phyloP scores from a whole-genome alignment of 2,888 invertebrate genomes.

The Dichetophora obliterata region DNA sequence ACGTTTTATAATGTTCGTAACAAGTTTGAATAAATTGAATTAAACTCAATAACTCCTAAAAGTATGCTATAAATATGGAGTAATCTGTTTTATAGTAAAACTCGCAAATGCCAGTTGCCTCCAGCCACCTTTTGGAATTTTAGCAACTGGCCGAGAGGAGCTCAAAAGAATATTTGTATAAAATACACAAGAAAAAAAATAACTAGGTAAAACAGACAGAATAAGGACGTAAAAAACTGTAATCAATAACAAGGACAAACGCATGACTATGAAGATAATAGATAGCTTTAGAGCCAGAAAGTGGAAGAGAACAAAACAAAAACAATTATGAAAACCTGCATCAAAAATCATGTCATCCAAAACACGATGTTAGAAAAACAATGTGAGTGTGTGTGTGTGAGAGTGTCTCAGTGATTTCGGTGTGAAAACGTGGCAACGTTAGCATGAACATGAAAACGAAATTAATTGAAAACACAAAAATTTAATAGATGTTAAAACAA shows the following conservation, averaged over 20 bases:
- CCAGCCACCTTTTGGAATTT: background rate
- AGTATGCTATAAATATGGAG: slow-evolving; percentile 3
- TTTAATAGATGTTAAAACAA: slow-evolving; percentile 7
- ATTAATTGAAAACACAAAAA: background rate
- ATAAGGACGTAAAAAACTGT: background rate
- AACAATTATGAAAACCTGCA: slow-evolving; percentile 3
- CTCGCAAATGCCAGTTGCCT: background rate
- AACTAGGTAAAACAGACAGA: slow-evolving; percentile 9
- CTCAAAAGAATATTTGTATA: background rate
- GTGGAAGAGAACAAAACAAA: slow-evolving; percentile 20
- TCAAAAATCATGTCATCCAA: background rate
- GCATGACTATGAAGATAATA: background rate
- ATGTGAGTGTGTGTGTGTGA: slow-evolving; percentile 7
- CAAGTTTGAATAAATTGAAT: background rate
- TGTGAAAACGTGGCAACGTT: background rate
- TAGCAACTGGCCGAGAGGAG: background rate
- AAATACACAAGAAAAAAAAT: background rate
- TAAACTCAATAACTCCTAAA: background rate
- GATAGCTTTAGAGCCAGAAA: no score
- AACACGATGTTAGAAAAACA: background rate
- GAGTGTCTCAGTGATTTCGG: background rate
- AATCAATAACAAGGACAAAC: background rate
- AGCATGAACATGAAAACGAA: background rate
- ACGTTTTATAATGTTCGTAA: background rate
- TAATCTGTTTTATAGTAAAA: background rate